Conservation (phyloP, 92 coral and sea anemone species). For the Parazoanthus darwini region DNA sequence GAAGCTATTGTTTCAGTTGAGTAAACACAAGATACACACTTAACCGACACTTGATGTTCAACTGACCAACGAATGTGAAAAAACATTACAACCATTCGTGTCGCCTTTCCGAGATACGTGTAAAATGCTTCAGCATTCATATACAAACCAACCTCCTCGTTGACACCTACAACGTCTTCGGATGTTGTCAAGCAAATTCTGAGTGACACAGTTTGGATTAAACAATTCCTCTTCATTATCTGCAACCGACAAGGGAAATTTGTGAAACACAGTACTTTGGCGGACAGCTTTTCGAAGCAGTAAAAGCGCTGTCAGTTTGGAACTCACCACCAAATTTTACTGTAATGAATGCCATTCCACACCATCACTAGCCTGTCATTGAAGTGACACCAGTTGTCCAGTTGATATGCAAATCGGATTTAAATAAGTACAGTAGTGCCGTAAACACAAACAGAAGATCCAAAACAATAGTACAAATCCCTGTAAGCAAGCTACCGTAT, state of each 20-base stretch:
- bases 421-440: neutral
- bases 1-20: neutral
- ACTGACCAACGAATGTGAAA: neutral
- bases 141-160: slow-evolving; percentile 63
- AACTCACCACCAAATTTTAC: slow-evolving; percentile 83
- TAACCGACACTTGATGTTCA: neutral
- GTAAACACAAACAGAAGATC: neutral
- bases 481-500: neutral
- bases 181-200: slow-evolving; percentile 80
- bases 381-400: neutral
- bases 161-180: slow-evolving; percentile 80
- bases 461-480: neutral
- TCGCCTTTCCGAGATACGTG: neutral
- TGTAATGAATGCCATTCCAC: slow-evolving; percentile 73
- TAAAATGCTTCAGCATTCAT: neutral
- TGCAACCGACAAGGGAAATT: slow-evolving; percentile 13
- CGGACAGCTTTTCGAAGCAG: no score
- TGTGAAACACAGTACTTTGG: neutral
- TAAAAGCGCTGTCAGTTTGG: neutral
- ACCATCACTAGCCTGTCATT: neutral
- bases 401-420: neutral
- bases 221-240: slow-evolving; percentile 85
- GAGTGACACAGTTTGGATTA: slow-evolving; percentile 81
- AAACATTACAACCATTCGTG: no score
- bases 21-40: neutral